These are phyloP conservation scores for Nothobranchius kuhntae DNA, from an alignment of 2,113 vertebrate species.

Conservation along the genomic window DNA sequence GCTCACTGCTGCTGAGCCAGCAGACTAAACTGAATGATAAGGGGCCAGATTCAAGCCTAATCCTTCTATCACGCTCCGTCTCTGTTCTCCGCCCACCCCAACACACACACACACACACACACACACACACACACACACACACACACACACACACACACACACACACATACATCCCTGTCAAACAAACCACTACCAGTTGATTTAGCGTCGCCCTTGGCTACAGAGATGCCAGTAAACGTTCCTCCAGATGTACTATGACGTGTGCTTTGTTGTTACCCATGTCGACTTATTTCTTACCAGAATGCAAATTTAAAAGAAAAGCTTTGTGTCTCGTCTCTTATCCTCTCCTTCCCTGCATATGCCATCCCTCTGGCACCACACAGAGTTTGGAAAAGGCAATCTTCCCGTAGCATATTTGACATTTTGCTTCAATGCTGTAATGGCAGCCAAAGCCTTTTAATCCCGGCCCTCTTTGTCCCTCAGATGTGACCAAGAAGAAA, in stretches of 20 bases:
- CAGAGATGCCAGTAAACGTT: conserved; percentile 48
- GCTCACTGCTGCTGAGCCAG: conserved; percentile 74
- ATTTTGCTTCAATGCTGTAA: conserved; percentile 47
- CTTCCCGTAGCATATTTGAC: conserved; percentile 46
- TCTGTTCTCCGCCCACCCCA: conserved; percentile 15
- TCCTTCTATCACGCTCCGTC: conserved; percentile 53
- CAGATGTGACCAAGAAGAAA: conserved; percentile 37
- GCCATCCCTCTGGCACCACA: conserved; percentile 19
- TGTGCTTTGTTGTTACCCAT: conserved; percentile 46
- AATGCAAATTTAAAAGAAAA: not conserved
- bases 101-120: not conserved
- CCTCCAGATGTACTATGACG: conserved; percentile 41
- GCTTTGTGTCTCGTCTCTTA: conserved; percentile 3
- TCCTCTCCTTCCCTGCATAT: conserved; percentile 16
- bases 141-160: not conserved
- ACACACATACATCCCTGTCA: conserved; percentile 8
- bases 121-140: too few relatives aligned
- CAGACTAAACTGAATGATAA: conserved; percentile 73
- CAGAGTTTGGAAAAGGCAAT: conserved; percentile 22
- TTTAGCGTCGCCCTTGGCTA: conserved; percentile 47
- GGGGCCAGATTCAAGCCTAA: conserved; percentile 60
- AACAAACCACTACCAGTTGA: conserved; percentile 51
- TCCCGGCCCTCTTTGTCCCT: conserved; percentile 23
- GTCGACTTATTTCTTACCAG: conserved; percentile 26
- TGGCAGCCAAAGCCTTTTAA: conserved; percentile 40